Conservation (phyloP, 2,113 vertebrate species). For the Prunella fulvescens region DNA sequence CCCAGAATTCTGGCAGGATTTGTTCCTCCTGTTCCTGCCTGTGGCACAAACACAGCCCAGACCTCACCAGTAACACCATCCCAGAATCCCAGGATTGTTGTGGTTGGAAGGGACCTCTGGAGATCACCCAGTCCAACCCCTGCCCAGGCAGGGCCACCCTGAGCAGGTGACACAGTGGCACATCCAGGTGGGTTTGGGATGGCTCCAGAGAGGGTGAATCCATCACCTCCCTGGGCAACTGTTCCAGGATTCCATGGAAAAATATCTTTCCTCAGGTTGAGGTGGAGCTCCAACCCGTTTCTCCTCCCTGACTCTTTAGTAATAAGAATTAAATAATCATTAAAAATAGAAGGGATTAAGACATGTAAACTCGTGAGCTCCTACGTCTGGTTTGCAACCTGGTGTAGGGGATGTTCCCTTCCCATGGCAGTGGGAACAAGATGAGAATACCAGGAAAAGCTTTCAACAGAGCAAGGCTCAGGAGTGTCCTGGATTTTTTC, state of each 20-base stretch:
- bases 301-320: not conserved
- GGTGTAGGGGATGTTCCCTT: not conserved
- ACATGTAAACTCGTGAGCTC: fast-evolving
- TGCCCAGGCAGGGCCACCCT: not conserved
- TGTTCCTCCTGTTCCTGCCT: not conserved
- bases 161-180: not conserved
- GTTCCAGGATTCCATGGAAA: not conserved
- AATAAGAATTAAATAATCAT: not conserved
- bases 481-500: not conserved
- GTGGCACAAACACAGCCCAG: not conserved
- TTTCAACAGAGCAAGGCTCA: not conserved
- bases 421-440: not conserved
- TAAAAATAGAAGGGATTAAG: not conserved
- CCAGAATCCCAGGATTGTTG: not conserved
- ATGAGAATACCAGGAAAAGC: not conserved
- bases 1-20: not conserved
- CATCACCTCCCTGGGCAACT: not conserved
- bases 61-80: not conserved
- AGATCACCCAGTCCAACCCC: not conserved
- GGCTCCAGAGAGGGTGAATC: not conserved
- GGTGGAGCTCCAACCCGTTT: not conserved
- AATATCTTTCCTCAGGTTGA: not conserved
- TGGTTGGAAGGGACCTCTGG: not conserved
- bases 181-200: not conserved
- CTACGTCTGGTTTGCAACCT: fast-evolving